Base-by-base conservation (phyloP, 2,113 vertebrate genomes). In the Polypterus bichir region DNA sequence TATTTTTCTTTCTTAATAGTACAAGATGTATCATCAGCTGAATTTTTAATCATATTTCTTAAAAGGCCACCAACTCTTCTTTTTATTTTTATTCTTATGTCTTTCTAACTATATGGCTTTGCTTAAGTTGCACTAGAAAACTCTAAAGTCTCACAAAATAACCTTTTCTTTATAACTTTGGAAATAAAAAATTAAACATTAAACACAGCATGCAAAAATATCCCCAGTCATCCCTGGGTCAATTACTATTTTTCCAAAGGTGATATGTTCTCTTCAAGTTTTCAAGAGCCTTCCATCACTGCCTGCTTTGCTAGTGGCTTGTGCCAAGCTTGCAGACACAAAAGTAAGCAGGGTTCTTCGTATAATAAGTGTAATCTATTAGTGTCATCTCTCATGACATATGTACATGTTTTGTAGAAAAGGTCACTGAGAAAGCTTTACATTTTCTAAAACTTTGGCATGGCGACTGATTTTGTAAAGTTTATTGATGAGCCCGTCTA, bases 341-440 rank as follows among this genome's bases (percentile, higher is more conserved):
- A 72, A 62, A 76, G 57, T 49, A 71, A 74, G 76, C 75, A 74
- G 68, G 66, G 66, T 74, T 70, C 66, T 65, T 57, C 72, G 68
- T 68, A 71, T 85, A 87, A 87, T 87, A 83, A 87, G 83, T 71
- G 76, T 81, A 73, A 82, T 84, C 77, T 79, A 83, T 85, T 83
- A 79, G 76, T 82, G 83, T 86, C 82, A 79, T 74, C 72, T 73
- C 66, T 83, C 83, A 77, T 80, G 84, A 87, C 80, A 83, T 77
- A 76, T 76, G 74, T 79, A 76, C 78, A 79, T 67, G 72, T 71
- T 72, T 79, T n/a, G 62, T 74, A 72, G 76, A 74, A 85, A 88
- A 86, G 81, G 79, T 81, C 83, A 80, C 71, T 73, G 63, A 8
- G 70, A 78, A 78, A 86, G 83, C 80, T 73, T 78, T 79, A 74